These are phyloP conservation scores for Trissolcus basalis DNA, from an alignment of 1,140 invertebrate genomes.

Conservation along the genomic window DNA sequence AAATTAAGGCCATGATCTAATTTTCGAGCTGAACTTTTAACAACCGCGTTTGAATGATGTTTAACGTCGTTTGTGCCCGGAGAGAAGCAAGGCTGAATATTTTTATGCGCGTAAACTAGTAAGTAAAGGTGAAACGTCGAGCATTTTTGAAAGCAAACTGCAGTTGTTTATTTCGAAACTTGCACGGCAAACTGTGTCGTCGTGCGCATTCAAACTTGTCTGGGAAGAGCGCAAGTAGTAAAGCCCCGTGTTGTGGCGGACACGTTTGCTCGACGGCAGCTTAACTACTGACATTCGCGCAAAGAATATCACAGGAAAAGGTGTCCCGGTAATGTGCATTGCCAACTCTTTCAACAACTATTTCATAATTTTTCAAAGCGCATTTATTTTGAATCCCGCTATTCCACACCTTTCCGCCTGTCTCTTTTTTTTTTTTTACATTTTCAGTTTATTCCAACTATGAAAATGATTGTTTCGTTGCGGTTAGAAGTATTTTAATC, in stretches of 20 bases:
- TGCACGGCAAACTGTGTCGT: slow-evolving; percentile 35
- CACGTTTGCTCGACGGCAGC: slow-evolving; percentile 46
- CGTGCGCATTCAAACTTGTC: slow-evolving; percentile 48
- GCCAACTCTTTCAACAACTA: slow-evolving; percentile 31
- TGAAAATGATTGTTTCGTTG: too few species aligned
- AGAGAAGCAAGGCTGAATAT: slow-evolving; percentile 4
- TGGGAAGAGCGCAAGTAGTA: slow-evolving; percentile 38
- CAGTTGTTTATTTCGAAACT: slow-evolving; percentile 50
- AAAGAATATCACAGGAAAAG: slow-evolving; percentile 32
- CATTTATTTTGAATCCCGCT: slow-evolving; percentile 12
- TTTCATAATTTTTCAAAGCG: slow-evolving; percentile 34
- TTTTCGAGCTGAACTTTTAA: slow-evolving; percentile 19
- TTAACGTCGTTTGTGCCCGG: neutral
- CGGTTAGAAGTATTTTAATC: too few species aligned
- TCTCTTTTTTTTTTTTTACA: too few species aligned
- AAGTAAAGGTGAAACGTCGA: slow-evolving; percentile 31
- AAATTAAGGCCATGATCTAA: slow-evolving; percentile 12
- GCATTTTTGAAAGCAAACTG: slow-evolving; percentile 24
- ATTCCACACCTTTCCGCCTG: neutral
- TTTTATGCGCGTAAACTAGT: slow-evolving; percentile 22
- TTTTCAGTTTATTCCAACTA: too few species aligned
- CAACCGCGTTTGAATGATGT: slow-evolving; percentile 2
- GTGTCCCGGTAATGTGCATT: slow-evolving; percentile 25
- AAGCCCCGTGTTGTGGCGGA: slow-evolving; percentile 43
- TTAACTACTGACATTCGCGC: slow-evolving; percentile 47